Evolutionary conservation across 2,113 vertebrate genomes (phyloP), one percentile per base, ranked within the genome.

Genomic region (Halichoerus grypus): DNA sequence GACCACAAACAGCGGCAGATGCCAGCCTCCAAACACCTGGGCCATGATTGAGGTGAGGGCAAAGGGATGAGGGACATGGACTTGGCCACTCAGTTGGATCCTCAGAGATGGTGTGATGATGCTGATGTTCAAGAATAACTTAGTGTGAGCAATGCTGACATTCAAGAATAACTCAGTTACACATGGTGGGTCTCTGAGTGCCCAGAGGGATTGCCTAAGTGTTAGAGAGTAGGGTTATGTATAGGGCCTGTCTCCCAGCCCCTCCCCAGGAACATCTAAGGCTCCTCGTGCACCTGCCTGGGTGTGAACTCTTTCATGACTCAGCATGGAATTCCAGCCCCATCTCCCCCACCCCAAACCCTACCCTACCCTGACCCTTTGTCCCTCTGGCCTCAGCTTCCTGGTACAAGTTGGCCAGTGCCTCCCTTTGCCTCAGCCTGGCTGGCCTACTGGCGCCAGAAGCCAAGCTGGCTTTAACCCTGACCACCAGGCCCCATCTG

Each of bases 401-500:
- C 97, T 94, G 97, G 97, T 79, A 96, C 74, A 51, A 76, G 86
- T 4, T 63, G 83, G 79, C 36, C 67, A 67, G 69, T 0, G n/a
- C 57, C 59, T 61, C 33, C 33, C 42, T 49, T 42, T 57, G 19
- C n/a, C 85, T 65, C 39, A 88, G 67, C 15, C 94, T 93, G 94
- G 91, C 97, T 88, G 55, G 26, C 67, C 51, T 36, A 14, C 80
- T 90, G 95, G 96, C 19, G 15, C 95, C 96, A 91, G 76, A 13
- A 96, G 65, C 72, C 69, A 65, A 90, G 55, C 26, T 19, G 69
- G 42, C 31, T 94, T 92, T 94, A 81, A 96, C 95, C 53, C 97
- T 90, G 92, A 83, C 88, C 94, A 76, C 72, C 39, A 93, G 85
- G 51, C 46, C 86, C 86, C 92, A 93, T 91, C 89, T 86, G 90